These are phyloP conservation scores for Xiphophorus hellerii DNA, from an alignment of 2,113 vertebrate species.

Conservation along the genomic window DNA sequence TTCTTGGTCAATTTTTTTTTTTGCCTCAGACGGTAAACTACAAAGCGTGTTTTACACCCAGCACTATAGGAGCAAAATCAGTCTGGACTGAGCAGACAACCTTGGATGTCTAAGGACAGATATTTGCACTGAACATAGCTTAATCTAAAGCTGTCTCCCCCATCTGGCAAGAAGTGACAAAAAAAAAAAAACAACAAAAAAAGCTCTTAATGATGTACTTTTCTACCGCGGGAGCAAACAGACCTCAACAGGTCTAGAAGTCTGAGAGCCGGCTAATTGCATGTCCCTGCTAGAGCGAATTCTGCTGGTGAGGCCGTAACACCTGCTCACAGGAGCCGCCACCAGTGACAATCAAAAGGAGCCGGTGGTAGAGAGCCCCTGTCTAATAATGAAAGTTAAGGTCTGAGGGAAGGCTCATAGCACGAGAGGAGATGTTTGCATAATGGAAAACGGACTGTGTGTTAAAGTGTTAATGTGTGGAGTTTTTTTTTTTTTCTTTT, in stretches of 20 bases:
- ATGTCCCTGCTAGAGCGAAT: not conserved
- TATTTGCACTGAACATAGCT: slow-evolving; percentile 12
- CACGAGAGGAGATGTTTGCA: slow-evolving; percentile 50
- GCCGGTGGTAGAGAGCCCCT: slow-evolving; percentile 43
- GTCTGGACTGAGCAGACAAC: slow-evolving; percentile 29
- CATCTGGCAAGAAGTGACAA: slow-evolving; percentile 10
- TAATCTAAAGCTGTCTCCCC: slow-evolving; percentile 14
- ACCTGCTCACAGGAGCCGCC: slow-evolving; percentile 13
- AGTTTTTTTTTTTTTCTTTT: slow-evolving; percentile 8
- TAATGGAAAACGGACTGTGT: slow-evolving; percentile 32
- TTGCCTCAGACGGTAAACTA: slow-evolving; percentile 2
- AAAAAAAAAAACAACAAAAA: not conserved
- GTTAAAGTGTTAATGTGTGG: slow-evolving; percentile 6
- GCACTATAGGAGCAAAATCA: slow-evolving; percentile 27
- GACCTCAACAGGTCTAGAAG: slow-evolving; percentile 14
- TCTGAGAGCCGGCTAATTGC: slow-evolving; percentile 37
- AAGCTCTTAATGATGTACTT: slow-evolving; percentile 30
- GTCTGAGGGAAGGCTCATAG: slow-evolving; percentile 37
- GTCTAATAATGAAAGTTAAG: slow-evolving; percentile 49
- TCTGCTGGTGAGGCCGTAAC: slow-evolving; percentile 27
- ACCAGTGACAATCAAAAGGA: slow-evolving; percentile 41
- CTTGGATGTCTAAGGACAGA: slow-evolving; percentile 28
- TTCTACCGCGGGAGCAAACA: slow-evolving; percentile 9
- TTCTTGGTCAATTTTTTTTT: not conserved
- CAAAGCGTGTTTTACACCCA: slow-evolving; percentile 17